Evolutionary conservation across 2,797 vertebrate genomes (phyloP), one percentile per base, ranked within the genome.

Genomic region (Alca torda): DNA sequence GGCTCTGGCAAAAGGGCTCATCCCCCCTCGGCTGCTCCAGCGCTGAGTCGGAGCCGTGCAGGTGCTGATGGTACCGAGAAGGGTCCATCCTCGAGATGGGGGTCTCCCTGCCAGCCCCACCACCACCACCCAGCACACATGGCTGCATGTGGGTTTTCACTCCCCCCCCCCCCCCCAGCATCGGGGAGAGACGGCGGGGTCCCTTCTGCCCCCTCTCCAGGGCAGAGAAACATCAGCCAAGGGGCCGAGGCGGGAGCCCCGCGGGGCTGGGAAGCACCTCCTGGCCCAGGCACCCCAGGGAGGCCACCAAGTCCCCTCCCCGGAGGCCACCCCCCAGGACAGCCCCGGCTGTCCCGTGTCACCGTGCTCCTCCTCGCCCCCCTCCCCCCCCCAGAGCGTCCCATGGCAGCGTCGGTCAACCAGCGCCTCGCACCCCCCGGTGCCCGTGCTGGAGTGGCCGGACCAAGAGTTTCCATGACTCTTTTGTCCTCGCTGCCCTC

Each of bases 51-150:
- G 65, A 43, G 64, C 57, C 35, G 4, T 12, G 39, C 48, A 20
- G 87, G n/a, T 65, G 84, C 83, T 79, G 43, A 30, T 10, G 30
- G 28, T 75, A 17, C 64, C 2, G 0, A 5, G 46, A 24, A 43
- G 54, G 20, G 11, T 43, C 64, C 3, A 1, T 25, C 53, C 65
- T 39, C 0, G 2, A 31, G 16, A 5, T 14, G 0, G 1, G 23
- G 57, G 20, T 87, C 21, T 79, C 76, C 54, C 50, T 10, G 14
- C 10, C 6, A 31, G 23, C 18, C 17, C 54, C 54, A 18, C 65
- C 28, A 14, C 39, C 39, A 13, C 43, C 43, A 10, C 18, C 19
- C 11, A 11, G 11, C 1, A 0, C 2, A 3, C 0, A 0, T 3
- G 12, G 15, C 7, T 37, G 37, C 37, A 13, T 0, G 2, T n/a